A percentile compares a stretch with the other conserved stretches of the same genome.
phyloP scores from a whole-genome alignment of 2,888 invertebrate genomes.

The Hypercompe scribonia region DNA sequence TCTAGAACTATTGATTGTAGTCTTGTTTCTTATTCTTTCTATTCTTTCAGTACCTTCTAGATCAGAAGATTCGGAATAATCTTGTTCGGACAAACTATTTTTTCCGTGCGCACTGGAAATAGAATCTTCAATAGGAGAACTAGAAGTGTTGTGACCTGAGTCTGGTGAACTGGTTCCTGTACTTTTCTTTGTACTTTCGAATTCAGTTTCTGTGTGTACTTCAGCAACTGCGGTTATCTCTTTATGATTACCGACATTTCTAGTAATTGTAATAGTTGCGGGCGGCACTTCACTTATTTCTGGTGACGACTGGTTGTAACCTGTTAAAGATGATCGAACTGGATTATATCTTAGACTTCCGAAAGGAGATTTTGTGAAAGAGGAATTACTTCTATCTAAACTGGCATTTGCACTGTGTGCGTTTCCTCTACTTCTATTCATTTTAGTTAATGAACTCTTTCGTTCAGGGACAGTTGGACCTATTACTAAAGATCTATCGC shows the following conservation, averaged over 20 bases:
- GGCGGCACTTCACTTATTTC: conserved; percentile 71
- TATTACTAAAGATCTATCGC: conserved; percentile 87
- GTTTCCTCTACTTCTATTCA: conserved; percentile 84
- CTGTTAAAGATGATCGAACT: conserved; percentile 69
- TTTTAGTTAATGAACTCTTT: conserved; percentile 90
- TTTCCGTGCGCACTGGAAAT: conserved; percentile 90
- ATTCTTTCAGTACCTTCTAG: conserved; percentile 95
- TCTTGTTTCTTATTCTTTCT: conserved; percentile 94
- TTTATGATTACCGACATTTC: conserved; percentile 74
- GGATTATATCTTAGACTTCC: conserved; percentile 76
- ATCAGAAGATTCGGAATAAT: conserved; percentile 95
- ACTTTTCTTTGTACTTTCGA: conserved; percentile 83
- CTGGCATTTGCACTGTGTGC: conserved; percentile 84
- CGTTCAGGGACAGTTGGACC: conserved; percentile 94
- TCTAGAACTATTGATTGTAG: conserved; percentile 94
- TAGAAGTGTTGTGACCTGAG: conserved; percentile 93
- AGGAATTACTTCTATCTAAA: conserved; percentile 84
- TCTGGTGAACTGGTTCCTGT: conserved; percentile 92
- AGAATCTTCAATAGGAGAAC: conserved; percentile 91
- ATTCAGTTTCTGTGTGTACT: conserved; percentile 82
- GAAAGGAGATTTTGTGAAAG: conserved; percentile 77
- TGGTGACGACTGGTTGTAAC: conserved; percentile 73
- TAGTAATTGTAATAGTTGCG: conserved; percentile 77
- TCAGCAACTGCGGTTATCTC: conserved; percentile 88
- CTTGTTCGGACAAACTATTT: conserved; percentile 91